phyloP scores from a whole-genome alignment of 2,797 vertebrate species.

The Anolis apletophallus region DNA sequence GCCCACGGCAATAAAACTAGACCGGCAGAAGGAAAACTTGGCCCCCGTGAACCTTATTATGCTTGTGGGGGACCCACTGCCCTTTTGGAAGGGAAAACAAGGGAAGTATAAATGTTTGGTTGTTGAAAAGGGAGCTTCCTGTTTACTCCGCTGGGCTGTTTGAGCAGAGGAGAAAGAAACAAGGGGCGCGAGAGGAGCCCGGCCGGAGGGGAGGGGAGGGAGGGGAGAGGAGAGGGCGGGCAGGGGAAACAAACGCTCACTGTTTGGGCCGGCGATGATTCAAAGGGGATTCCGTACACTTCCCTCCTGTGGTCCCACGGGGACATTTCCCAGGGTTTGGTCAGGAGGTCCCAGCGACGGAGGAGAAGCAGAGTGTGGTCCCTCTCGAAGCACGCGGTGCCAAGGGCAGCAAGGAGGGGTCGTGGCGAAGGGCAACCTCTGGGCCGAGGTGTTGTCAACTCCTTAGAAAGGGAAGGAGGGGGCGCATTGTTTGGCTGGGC shows the following conservation, averaged over 20 bases:
- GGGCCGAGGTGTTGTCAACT: not conserved
- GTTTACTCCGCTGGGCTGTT: slow-evolving; percentile 39
- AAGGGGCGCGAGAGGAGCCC: not conserved
- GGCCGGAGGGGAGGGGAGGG: not conserved
- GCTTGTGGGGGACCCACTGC: not conserved
- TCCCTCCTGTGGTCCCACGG: not conserved
- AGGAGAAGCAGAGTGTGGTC: not conserved
- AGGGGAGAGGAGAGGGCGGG: not conserved
- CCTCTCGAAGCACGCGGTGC: not conserved
- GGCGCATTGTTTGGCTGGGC: no score
- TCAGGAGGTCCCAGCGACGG: not conserved
- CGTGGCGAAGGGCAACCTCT: not conserved
- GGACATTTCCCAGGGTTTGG: not conserved
- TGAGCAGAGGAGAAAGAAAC: not conserved
- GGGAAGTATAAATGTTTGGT: slow-evolving; percentile 39
- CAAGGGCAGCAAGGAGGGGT: not conserved
- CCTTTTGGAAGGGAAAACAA: slow-evolving; percentile 28
- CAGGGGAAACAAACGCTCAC: not conserved
- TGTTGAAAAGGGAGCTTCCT: slow-evolving; percentile 58
- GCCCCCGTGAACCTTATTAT: slow-evolving; percentile 24
- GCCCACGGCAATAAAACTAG: not conserved
- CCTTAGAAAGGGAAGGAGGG: not conserved
- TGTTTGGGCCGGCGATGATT: not conserved
- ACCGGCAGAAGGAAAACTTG: not conserved
- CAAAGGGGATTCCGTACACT: not conserved